Base-by-base conservation (phyloP, 1,140 invertebrate genomes). In the Drosophila kurseongensis region DNA sequence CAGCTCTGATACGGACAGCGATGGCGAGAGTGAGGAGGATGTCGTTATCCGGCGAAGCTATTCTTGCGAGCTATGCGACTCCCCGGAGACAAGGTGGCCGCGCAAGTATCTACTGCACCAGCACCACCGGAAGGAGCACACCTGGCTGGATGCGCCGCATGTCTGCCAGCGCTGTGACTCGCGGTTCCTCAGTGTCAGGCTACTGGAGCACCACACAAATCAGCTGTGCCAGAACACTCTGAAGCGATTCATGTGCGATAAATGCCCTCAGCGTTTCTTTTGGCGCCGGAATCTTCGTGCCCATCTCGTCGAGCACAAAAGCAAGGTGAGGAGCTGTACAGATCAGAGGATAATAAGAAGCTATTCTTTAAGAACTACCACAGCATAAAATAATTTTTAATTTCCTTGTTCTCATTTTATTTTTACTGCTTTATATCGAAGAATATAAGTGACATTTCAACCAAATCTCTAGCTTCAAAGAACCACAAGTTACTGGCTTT, bases 111-210 rank as follows among this genome's bases (percentile, higher is more conserved):
- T 91, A 38, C 29, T 92, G 0, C 86, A 83, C 9, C 76, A 85
- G 12, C 91, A 92, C 58, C 91, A 92, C n/a, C 56, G 69, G 0
- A 66, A 68, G 14, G 18, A 58, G 27, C 91, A 92, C 44, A 50
- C 56, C 12, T 92, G 85, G 85, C 47, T 77, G 14, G 91, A 92
- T 0, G 83, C 78, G 0, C 91, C 77, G 0, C 68, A 92, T 32
- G 71, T 91, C 7, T 92, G 91, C 29, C 74, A 72, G 18, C 75
- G 88, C 23, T 92, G 91, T 29, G 79, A 89, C 55, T 76, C 78
- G 2, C 75, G 83, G 6, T 92, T 91, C n/a, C 62, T 92, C 0
- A 89, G 69, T 9, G 62, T 61, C 0, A 68, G 80, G 29, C 36
- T 92, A 36, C 55, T 90, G 1, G 74, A 81, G 9, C 85, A 90